Evolutionary conservation across 1,140 invertebrate genomes (phyloP).

Genomic region (Bombus huntii): DNA sequence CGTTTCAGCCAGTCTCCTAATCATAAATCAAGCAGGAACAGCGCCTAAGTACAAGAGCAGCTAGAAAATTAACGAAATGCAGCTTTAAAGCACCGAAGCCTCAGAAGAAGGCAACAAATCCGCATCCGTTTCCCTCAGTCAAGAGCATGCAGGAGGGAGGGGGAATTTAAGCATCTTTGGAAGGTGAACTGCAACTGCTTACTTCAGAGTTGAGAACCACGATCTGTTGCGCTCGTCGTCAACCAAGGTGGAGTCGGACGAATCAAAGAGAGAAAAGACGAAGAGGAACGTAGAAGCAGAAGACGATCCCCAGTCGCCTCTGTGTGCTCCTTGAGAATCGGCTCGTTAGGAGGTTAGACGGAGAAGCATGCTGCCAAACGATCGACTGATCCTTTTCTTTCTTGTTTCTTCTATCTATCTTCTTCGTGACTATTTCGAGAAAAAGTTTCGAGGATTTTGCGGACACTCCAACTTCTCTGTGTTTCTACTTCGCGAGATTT

Average conservation of each 20-base stretch:
- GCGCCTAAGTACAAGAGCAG: too few relatives aligned
- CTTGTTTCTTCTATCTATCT: not conserved
- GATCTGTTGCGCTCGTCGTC: constrained; percentile 39
- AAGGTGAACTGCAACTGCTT: constrained; percentile 44
- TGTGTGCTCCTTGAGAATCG: not conserved
- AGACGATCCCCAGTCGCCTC: constrained; percentile 27
- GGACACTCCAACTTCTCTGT: not conserved
- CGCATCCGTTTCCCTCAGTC: not conserved
- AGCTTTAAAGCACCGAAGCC: not conserved
- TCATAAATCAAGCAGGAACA: too few relatives aligned
- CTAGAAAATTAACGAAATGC: constrained; percentile 49
- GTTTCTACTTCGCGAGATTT: constrained; percentile 2
- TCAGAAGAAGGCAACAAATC: constrained; percentile 2
- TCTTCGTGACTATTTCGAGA: constrained; percentile 6
- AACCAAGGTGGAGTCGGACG: constrained; percentile 1
- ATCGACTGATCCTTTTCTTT: not conserved
- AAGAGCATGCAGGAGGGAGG: not conserved
- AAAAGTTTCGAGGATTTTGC: constrained; percentile 28
- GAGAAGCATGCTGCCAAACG: constrained; percentile 11
- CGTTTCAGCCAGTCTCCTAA: too few relatives aligned
- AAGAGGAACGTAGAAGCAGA: constrained; percentile 24
- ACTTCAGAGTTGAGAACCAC: constrained; percentile 51
- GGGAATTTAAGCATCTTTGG: not conserved
- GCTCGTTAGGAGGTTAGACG: not conserved
- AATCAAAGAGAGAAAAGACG: constrained; percentile 50